Conservation (phyloP, 2,888 invertebrate genomes). For the Xanthorhoe designata region DNA sequence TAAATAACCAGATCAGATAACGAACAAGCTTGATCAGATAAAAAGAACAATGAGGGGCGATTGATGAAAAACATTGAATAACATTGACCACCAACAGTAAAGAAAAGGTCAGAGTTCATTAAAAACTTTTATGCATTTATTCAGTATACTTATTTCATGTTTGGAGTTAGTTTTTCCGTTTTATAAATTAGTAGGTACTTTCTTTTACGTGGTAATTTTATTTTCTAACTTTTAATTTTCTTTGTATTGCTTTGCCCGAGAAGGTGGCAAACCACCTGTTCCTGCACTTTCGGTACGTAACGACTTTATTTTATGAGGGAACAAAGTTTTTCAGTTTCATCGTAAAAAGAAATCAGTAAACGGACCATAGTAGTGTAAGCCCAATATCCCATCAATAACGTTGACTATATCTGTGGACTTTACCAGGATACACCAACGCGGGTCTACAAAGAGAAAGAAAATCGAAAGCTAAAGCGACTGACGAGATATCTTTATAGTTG, state of each 20-base stretch:
- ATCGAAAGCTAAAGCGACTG: not conserved
- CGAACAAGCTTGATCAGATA: no score
- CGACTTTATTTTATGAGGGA: slow-evolving; percentile 10
- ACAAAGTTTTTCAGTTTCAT: slow-evolving; percentile 8
- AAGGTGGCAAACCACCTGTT: slow-evolving; percentile 10
- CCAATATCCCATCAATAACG: slow-evolving; percentile 10
- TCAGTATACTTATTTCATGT: no score
- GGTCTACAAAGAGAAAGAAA: slow-evolving; percentile 11
- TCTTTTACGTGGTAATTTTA: not conserved
- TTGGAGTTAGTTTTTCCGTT: no score
- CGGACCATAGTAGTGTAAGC: slow-evolving; percentile 26
- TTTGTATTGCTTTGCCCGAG: not conserved
- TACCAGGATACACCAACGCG: no score
- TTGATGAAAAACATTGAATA: no score
- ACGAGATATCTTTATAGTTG: not conserved
- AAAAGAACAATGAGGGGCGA: no score
- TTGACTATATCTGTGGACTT: not conserved
- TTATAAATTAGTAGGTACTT: not conserved
- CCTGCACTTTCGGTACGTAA: slow-evolving; percentile 9
- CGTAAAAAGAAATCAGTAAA: slow-evolving; percentile 16
- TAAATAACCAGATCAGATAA: no score
- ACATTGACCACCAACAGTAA: no score
- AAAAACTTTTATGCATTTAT: no score
- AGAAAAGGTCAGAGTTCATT: no score
- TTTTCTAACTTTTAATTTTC: not conserved